Conservation (phyloP, 35 echinoderm and acorn worm species). For the Anneissia japonica region DNA sequence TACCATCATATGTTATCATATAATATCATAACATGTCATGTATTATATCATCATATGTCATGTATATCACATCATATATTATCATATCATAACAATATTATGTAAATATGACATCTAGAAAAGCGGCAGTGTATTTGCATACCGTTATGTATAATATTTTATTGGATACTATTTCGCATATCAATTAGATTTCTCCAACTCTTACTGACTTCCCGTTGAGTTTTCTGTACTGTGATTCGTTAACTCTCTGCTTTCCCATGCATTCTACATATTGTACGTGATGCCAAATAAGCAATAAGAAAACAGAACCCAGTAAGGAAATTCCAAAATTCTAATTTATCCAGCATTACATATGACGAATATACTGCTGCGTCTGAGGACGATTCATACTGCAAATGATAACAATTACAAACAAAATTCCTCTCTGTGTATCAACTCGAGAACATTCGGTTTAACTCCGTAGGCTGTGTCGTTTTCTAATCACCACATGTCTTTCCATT, state of each 20-base stretch:
- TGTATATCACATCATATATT: no score
- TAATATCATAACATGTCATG: no score
- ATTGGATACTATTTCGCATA: neutral
- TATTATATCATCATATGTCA: no score
- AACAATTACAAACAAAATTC: neutral
- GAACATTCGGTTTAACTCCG: neutral
- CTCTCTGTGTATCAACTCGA: neutral
- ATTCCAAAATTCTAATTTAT: neutral
- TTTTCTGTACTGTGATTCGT: neutral
- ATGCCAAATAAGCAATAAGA: neutral
- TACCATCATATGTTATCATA: no score
- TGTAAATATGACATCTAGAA: no score
- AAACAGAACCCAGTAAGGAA: neutral
- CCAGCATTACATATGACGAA: neutral
- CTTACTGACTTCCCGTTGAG: neutral
- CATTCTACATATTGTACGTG: neutral
- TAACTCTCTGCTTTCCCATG: neutral
- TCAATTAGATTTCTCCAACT: neutral
- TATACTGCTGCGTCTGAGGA: neutral
- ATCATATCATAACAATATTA: no score
- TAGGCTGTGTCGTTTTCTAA: neutral
- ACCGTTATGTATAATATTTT: no score
- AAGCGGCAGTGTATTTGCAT: no score
- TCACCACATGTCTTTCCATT: neutral
- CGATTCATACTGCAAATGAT: neutral